Conservation (phyloP, 2,797 vertebrate genomes). For the Manis javanica region DNA sequence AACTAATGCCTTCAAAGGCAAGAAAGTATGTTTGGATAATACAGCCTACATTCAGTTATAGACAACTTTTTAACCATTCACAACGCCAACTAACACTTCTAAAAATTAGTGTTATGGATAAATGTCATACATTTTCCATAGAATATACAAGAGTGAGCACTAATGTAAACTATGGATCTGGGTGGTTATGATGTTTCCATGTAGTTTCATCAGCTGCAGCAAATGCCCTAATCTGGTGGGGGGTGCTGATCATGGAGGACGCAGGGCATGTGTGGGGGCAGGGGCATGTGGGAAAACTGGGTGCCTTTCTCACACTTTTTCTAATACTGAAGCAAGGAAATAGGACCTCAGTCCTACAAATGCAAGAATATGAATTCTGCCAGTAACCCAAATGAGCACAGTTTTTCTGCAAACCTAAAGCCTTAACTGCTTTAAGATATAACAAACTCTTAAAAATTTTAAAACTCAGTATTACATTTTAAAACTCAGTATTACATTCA, state of each 20-base stretch:
- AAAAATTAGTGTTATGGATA: not conserved
- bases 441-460: not conserved
- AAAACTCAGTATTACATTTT: not conserved
- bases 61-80: not conserved
- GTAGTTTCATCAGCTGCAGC: not conserved
- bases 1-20: conserved; percentile 13
- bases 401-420: not conserved
- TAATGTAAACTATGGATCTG: not conserved
- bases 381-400: not conserved
- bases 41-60: not conserved
- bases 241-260: not conserved
- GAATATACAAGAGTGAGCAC: not conserved
- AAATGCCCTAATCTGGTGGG: not conserved
- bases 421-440: not conserved
- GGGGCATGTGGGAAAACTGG: not conserved
- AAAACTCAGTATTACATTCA: not conserved
- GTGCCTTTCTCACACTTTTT: not conserved
- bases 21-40: not conserved
- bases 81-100: not conserved
- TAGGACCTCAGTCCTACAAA: not conserved
- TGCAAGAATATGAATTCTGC: not conserved
- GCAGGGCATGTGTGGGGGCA: not conserved
- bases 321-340: not conserved
- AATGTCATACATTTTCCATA: not conserved
- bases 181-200: too few species aligned